Base-by-base conservation (phyloP, 2,797 vertebrate genomes). In the Gymnothorax javanicus region DNA sequence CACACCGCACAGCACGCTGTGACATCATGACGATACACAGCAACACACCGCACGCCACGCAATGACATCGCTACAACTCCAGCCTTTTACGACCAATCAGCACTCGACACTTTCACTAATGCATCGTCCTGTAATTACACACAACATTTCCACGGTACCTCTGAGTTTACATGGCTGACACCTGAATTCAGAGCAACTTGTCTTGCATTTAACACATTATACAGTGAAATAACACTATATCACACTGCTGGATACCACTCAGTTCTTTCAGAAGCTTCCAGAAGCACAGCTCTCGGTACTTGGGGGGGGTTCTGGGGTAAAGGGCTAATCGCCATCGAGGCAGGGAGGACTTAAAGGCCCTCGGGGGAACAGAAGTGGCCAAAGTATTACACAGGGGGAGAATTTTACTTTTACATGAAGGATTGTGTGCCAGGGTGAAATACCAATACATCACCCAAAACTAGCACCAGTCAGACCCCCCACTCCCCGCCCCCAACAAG, bases 1-100 rank as follows among this genome's bases (percentile, higher is more conserved):
- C 62, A 23, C 8, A n/a, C 27, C 7, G 1, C 33, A 43, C 33
- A 43, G 33, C 11, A 59, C 25, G 20, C 4, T 2, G 17, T 50
- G 5, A 58, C 27, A 43, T 81, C 58, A 79, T 43, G 23, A 23
- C 8, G n/a, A 27, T 99, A 96, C 96, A 97, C 85, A 79, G 82
- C 11, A 57, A 62, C 62, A 23, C 8, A 50, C 27, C 3, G 33
- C 33, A 43, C 33, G 2, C 33, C 11, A 50, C 25, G 20, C 4
- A 2, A 11, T 50, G 5, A 58, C 27, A 43, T 81, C 58, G 62
- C 58, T n/a, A 23, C 8, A 56, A 27, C 33, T 43, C 33, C 33
- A 1, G 33, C 33, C 33, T 43, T 43, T 43, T 43, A 43, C 33
- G 33, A 43, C 33, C 33, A 43, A 62, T 62, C 5, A 62, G 1